These are phyloP conservation scores for Mechanitis mazaeus DNA, from an alignment of 2,888 invertebrate species.

Conservation along the genomic window DNA sequence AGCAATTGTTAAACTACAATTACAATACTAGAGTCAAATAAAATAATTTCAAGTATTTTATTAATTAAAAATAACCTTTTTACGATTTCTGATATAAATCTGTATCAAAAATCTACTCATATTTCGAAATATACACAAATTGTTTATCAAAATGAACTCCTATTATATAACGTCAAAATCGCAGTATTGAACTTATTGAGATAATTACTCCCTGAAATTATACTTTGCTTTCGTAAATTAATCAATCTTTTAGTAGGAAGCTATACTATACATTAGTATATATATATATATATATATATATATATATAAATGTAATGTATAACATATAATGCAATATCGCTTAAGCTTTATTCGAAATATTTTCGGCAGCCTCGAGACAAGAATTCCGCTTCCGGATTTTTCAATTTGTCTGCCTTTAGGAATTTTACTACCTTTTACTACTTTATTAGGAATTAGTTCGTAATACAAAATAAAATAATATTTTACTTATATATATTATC, in stretches of 20 bases:
- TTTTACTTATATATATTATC: neutral
- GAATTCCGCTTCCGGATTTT: constrained; percentile 3
- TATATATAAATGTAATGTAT: neutral
- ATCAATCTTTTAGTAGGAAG: neutral
- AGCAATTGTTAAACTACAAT: too few relatives aligned
- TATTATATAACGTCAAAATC: too few relatives aligned
- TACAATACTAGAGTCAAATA: too few relatives aligned
- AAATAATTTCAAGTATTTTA: too few relatives aligned
- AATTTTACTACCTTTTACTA: constrained; percentile 5
- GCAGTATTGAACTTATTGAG: too few relatives aligned
- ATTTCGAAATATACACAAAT: too few relatives aligned
- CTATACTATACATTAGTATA: neutral
- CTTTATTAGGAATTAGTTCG: constrained; percentile 3
- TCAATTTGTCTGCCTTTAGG: constrained; percentile 4
- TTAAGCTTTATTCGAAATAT: neutral
- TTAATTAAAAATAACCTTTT: too few relatives aligned
- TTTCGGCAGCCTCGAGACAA: constrained; percentile 1
- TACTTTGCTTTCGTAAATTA: neutral
- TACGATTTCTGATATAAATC: too few relatives aligned
- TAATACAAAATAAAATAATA: neutral
- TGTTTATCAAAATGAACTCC: too few relatives aligned
- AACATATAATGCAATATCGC: constrained; percentile 1
- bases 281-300: too few relatives aligned
- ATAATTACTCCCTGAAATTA: too few relatives aligned
- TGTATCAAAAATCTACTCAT: too few relatives aligned